Evolutionary conservation across 2,888 invertebrate species (phyloP), one percentile per base, ranked within the genome.

Genomic region (Thymelicus acteon): DNA sequence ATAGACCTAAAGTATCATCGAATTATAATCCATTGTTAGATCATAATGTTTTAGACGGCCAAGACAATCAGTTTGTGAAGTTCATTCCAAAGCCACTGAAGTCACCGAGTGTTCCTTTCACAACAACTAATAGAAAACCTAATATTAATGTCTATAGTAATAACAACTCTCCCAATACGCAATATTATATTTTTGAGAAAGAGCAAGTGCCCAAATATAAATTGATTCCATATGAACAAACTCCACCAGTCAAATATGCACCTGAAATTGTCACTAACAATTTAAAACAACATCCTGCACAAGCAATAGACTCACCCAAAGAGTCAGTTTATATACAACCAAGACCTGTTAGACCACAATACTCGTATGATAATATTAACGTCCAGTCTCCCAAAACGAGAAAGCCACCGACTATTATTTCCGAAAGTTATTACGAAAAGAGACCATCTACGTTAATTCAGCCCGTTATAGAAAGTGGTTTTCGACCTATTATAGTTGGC

Each of bases 191-290:
- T 62, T 76, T 89, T 6, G 90, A 91, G 76, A 90, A 89, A 74
- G 87, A 89, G 19, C 85, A 84, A 31, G 72, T 79, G 49, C 89
- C 87, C 7, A 92, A 88, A 79, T 94, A 89, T 75, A 94, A 91
- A 82, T 80, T 94, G 57, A 86, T 94, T n/a, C 94, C 94, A 0
- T 94, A 94, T 77, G 90, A 94, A 70, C 94, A 94, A 81, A 89
- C 93, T 12, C 93, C 94, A 57, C 94, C 94, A 2, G 79, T 92
- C 6, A 82, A 82, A 78, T 77, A 83, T 13, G n/a, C 72, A 37
- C 63, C 77, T 6, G 80, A 81, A 72, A 58, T 82, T 75, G 82
- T 84, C 71, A 66, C 15, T 47, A 13, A 19, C n/a, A 61, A 60
- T n/a, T 49, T 78, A 24, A 85, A 85, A 70, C 88, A 86, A 73